Base-by-base conservation (phyloP, 2,888 invertebrate species). In the Eristalis pertinax region DNA sequence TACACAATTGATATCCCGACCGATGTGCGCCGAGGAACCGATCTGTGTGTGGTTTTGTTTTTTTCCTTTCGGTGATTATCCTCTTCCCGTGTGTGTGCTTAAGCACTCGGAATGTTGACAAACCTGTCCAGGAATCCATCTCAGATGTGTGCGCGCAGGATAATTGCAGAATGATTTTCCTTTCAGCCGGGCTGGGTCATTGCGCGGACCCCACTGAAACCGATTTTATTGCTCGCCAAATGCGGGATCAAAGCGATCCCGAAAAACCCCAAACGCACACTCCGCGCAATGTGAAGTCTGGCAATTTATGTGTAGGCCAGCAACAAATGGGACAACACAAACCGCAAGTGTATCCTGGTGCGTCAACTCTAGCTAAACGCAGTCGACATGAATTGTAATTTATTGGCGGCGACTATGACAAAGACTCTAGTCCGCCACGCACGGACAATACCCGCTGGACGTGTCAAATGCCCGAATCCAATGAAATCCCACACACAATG, bases 401-500 rank as follows among this genome's bases (percentile, higher is more conserved):
- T 86, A 86, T 86, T 63, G 78, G 69, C 68, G 32, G 38, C 32
- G 13, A 50, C 68, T 62, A 73, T 74, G 65, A 70, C 69, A 74
- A 74, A 82, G 77, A 78, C 70, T 60, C 60, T 67, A 19, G 19
- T 19, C 50, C 50, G 81, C 24, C 68, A 70, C 62, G 69, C n/a
- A 43, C 62, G 69, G 74, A 35, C 69, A 77, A 76, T 69, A 75
- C 56, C 10, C 77, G 74, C 43, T 82, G 70, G 63, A 78, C 78
- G 86, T 86, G 86, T 86, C 86, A 86, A 86, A 86, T 79, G 74
- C 32, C 43, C 62, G 65, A 63, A 72, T 83, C 81, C 85, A 85
- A 81, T 77, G 77, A 65, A 81, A 77, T 81, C 58, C 73, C 73
- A 69, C 67, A 68, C 65, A n/a, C 26, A 15, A 2, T 22, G 22